Evolutionary conservation across 2,888 invertebrate genomes (phyloP).

Genomic region (Platypus cylindrus): DNA sequence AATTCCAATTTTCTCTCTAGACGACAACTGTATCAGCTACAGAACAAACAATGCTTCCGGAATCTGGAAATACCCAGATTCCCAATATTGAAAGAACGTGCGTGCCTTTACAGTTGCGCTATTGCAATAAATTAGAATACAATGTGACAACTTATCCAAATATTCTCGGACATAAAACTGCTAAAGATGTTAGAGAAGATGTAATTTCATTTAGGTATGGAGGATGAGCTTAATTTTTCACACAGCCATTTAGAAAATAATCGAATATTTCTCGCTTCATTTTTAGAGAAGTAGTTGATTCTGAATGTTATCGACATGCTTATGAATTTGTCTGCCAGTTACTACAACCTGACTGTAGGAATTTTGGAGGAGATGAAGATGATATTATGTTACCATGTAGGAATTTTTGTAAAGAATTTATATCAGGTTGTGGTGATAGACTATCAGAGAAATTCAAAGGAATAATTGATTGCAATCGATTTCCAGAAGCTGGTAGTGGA

Average conservation of each 20-base stretch:
- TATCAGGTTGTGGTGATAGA: conserved; percentile 68
- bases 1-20: conserved; percentile 1
- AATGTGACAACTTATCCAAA: conserved; percentile 79
- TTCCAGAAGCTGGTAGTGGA: conserved; percentile 65
- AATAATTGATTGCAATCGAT: conserved; percentile 62
- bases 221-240: not conserved
- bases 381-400: conserved; percentile 61
- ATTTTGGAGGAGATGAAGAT: conserved; percentile 34
- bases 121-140: conserved; percentile 61
- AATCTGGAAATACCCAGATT: conserved; percentile 42
- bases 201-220: conserved; percentile 58
- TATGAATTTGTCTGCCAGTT: conserved; percentile 83
- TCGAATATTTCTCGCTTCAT: conserved; percentile 22
- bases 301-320: conserved; percentile 77
- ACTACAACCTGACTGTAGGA: conserved; percentile 64
- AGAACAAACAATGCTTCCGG: conserved; percentile 27
- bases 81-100: conserved; percentile 51
- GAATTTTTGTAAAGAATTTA: conserved; percentile 74
- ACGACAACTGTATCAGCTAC: conserved; percentile 19
- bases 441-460: conserved; percentile 57
- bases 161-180: conserved; percentile 50
- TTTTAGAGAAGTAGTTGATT: conserved; percentile 76
- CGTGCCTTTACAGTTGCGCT: conserved; percentile 48
- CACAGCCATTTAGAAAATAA: not conserved
- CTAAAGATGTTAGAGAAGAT: conserved; percentile 56